phyloP scores from a whole-genome alignment of 2,888 invertebrate species.

The Pedicia rivosa region DNA sequence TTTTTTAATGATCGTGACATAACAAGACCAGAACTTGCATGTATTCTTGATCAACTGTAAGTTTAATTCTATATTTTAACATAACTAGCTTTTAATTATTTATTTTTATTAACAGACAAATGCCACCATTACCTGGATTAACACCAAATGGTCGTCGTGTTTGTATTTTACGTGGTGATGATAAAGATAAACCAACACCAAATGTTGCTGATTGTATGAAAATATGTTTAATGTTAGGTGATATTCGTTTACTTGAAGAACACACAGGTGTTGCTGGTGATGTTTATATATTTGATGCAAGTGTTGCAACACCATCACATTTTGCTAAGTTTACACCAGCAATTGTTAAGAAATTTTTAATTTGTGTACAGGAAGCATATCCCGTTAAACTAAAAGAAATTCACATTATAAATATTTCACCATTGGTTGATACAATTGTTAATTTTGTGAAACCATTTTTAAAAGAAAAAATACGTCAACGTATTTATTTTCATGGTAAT shows the following conservation, averaged over 20 bases:
- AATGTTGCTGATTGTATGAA: constrained; percentile 67
- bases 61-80: constrained; percentile 18
- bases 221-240: constrained; percentile 69
- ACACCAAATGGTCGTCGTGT: constrained; percentile 68
- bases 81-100: neutral
- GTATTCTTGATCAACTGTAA: constrained; percentile 54
- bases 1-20: constrained; percentile 66
- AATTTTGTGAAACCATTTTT: constrained; percentile 75
- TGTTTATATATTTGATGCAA: constrained; percentile 64
- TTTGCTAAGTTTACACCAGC: constrained; percentile 74
- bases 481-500: constrained; percentile 63
- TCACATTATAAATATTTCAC: constrained; percentile 70
- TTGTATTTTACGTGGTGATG: constrained; percentile 52
- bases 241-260: constrained; percentile 61
- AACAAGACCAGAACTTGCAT: constrained; percentile 51
- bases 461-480: constrained; percentile 71
- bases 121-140: constrained; percentile 66
- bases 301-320: constrained; percentile 60
- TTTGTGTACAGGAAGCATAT: constrained; percentile 74
- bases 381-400: constrained; percentile 78
- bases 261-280: constrained; percentile 71
- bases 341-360: constrained; percentile 68
- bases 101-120: constrained; percentile 37
- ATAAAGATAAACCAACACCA: constrained; percentile 51
- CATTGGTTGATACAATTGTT: constrained; percentile 68